Evolutionary conservation across 2,888 invertebrate species (phyloP).

Genomic region (Agrotis clavis): DNA sequence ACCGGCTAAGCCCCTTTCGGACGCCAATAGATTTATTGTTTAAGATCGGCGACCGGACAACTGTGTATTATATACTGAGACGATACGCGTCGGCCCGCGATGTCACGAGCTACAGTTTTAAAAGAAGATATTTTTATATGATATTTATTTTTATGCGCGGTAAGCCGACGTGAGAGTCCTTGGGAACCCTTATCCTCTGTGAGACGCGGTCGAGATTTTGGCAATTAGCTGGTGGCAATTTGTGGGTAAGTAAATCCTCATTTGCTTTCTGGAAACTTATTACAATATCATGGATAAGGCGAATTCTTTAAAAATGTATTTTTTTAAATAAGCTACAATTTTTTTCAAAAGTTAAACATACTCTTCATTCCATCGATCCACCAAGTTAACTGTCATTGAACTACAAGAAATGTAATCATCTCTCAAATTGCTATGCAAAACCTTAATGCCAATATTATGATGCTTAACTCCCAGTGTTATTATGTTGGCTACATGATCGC

Average conservation of each 20-base stretch:
- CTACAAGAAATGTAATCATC: conserved; percentile 35
- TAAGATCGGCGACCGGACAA: conserved; percentile 78
- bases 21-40: conserved; percentile 83
- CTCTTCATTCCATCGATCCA: background rate
- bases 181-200: background rate
- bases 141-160: conserved; percentile 53
- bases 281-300: background rate
- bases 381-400: conserved; percentile 14
- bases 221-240: conserved; percentile 14
- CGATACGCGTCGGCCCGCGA: conserved; percentile 60
- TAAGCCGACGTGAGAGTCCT: conserved; percentile 46
- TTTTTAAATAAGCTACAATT: background rate
- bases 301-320: background rate
- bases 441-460: conserved; percentile 56
- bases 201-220: background rate
- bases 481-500: conserved; percentile 53
- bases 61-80: conserved; percentile 67
- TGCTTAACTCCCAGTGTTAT: conserved; percentile 50
- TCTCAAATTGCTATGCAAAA: conserved; percentile 50
- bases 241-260: background rate
- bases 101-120: conserved; percentile 46
- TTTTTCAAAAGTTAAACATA: background rate
- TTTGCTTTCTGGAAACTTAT: too few species aligned
- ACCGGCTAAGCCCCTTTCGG: conserved; percentile 69
- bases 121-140: conserved; percentile 52